phyloP scores from a whole-genome alignment of 2,113 vertebrate genomes.

The Pterocles gutturalis region DNA sequence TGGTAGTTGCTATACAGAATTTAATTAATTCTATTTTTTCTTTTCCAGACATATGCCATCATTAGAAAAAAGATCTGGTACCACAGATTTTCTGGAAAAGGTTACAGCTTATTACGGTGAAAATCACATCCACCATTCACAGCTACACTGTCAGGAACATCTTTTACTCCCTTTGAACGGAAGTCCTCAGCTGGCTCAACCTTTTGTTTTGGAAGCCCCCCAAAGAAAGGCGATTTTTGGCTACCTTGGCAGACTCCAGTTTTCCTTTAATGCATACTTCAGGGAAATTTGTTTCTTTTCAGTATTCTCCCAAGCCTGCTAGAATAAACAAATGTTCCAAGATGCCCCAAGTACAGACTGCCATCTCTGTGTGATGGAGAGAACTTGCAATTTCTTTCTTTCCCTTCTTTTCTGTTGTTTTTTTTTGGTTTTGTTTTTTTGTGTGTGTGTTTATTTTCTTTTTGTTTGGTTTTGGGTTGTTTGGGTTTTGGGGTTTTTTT shows the following conservation, averaged over 20 bases:
- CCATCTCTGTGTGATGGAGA: background rate
- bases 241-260: background rate
- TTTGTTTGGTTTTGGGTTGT: no score
- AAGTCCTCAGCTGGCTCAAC: background rate
- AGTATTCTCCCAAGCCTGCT: background rate
- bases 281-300: background rate
- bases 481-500: background rate
- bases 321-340: background rate
- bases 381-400: fast-evolving
- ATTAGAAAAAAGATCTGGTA: background rate
- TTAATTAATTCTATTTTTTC: background rate
- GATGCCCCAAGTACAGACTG: background rate
- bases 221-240: background rate
- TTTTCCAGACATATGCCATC: background rate
- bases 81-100: background rate
- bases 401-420: background rate
- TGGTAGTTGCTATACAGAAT: background rate
- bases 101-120: background rate
- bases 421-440: no score
- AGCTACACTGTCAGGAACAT: background rate
- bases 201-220: background rate
- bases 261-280: background rate
- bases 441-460: no score
- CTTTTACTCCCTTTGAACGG: background rate
- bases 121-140: background rate